phyloP scores from a whole-genome alignment of 2,888 invertebrate species.

The Synergus gifuensis region DNA sequence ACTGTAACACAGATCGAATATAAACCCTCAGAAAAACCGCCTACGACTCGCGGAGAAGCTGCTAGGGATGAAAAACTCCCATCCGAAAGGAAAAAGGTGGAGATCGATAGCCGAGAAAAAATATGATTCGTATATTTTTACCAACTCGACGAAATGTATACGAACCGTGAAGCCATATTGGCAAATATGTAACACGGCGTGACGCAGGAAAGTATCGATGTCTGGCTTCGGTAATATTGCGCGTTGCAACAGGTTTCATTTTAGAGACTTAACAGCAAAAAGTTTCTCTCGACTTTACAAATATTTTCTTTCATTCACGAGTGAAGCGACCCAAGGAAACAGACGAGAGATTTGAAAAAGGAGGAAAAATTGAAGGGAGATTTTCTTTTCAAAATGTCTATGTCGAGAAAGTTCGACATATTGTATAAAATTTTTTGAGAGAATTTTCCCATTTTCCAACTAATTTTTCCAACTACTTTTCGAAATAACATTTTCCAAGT shows the following conservation, averaged over 20 bases:
- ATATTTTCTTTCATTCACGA: constrained; percentile 23
- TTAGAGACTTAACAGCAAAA: constrained; percentile 27
- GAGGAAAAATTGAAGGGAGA: not conserved
- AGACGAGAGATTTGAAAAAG: not conserved
- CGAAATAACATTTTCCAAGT: no score
- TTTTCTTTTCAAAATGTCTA: not conserved
- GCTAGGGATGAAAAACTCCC: not conserved
- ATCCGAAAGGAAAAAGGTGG: not conserved
- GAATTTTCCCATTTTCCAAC: no score
- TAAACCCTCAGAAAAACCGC: not conserved
- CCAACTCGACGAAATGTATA: constrained; percentile 4
- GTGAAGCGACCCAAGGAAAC: not conserved
- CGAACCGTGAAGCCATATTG: constrained; percentile 31
- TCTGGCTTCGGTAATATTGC: constrained; percentile 38
- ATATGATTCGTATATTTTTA: constrained; percentile 25
- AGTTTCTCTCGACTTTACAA: not conserved
- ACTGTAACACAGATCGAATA: constrained; percentile 10
- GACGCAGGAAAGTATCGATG: not conserved
- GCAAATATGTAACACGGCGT: constrained; percentile 32
- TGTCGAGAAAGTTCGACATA: no score
- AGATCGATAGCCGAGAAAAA: constrained; percentile 13
- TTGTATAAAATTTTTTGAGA: no score
- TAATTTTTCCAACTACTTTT: no score
- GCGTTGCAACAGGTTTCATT: constrained; percentile 37
- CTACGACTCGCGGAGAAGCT: not conserved